A percentile compares a stretch with the other conserved stretches of the same genome.
Evolutionary conservation across 2,888 invertebrate genomes (phyloP).

Genomic region (Mimachlamys varia): DNA sequence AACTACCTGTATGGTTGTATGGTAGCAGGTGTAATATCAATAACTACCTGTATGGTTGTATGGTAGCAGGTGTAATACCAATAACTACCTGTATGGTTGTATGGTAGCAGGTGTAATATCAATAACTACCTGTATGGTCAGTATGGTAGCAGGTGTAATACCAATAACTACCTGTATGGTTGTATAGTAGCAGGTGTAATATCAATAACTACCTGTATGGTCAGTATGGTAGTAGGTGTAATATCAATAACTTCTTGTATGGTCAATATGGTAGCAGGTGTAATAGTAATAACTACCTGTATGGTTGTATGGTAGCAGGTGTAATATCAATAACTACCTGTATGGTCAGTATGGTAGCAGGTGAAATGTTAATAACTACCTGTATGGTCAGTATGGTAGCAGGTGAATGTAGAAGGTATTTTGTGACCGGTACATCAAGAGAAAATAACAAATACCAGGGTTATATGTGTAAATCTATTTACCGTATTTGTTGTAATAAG

Average conservation of each 20-base stretch:
- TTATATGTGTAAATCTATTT: neutral
- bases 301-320: neutral
- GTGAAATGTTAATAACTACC: neutral
- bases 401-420: neutral
- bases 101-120: no score
- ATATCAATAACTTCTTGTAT: neutral
- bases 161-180: neutral
- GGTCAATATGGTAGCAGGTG: no score
- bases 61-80: no score
- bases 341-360: neutral
- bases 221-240: no score
- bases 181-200: no score
- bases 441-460: neutral
- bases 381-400: neutral
- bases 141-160: no score
- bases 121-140: neutral
- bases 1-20: neutral
- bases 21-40: no score
- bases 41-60: neutral
- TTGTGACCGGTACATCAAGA: neutral
- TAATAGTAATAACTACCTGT: neutral
- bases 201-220: neutral
- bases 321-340: neutral
- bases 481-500: no score
- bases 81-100: neutral